Evolutionary conservation across 2,888 invertebrate species (phyloP), one percentile per base, ranked within the genome.

Genomic region (Actias luna): DNA sequence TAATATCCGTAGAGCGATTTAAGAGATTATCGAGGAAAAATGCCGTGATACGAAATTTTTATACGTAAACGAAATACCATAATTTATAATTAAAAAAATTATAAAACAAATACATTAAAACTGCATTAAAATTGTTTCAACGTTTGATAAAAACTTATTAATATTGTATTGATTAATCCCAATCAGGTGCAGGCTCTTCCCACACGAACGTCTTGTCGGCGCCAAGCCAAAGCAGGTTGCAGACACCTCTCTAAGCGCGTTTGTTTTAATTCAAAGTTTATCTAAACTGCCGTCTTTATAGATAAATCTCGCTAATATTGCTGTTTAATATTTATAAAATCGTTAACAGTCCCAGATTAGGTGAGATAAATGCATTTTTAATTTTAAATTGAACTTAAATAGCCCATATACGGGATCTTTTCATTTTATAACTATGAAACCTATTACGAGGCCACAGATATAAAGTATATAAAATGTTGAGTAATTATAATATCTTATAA

Each of bases 141-240:
- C 29, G 14, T 29, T 29, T n/a, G 14, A 55, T 55, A 55, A 8
- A 50, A 55, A n/a, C 14, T 2, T 29, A n/a, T 7, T n/a, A 29
- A 55, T 8, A 55, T 29, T 14, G 55, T 5, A 16, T 52, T 55
- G 29, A 55, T 55, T n/a, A 55, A 55, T 62, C 33, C 58, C 4
- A 42, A 42, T 39, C 61, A 46, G 61, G 61, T 46, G 31, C 59
- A 46, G 14, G 35, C 16, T 36, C 77, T 71, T 76, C 75, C 75
- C 75, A 76, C 75, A 70, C 72, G 62, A 36, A 66, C 75, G 75
- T 66, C 77, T 60, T 14, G 52, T 5, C 61, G 65, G 69, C 78
- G 74, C 77, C 69, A 67, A 64, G 16, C 55, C 10, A 1, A 2
- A 18, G 50, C 64, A 4, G 57, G 59, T 64, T 64, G 58, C 63